A percentile compares a stretch with the other conserved stretches of the same genome.
phyloP scores from a whole-genome alignment of 2,113 vertebrate species.

The Prochilodus magdalenae region DNA sequence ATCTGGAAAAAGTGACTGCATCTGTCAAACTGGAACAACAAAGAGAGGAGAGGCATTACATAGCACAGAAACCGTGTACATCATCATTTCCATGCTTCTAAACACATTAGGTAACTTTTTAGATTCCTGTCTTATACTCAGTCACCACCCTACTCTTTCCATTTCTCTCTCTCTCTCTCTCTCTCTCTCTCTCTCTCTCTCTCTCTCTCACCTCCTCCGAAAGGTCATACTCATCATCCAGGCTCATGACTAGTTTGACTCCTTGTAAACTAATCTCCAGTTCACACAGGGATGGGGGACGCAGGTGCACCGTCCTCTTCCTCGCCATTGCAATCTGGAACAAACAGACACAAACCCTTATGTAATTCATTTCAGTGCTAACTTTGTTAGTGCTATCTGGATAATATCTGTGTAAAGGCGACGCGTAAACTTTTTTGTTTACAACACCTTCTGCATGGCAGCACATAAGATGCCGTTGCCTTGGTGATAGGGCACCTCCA shows the following conservation, averaged over 20 bases:
- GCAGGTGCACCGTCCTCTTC: slow-evolving; percentile 92
- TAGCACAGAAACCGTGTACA: neutral
- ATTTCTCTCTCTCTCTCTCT: slow-evolving; percentile 57
- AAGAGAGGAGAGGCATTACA: neutral
- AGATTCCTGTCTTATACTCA: too few species aligned
- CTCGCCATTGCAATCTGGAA: slow-evolving; percentile 88
- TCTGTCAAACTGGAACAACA: slow-evolving; percentile 81
- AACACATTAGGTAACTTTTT: neutral
- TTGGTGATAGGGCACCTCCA: slow-evolving; percentile 95
- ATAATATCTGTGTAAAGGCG: neutral
- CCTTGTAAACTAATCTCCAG: slow-evolving; percentile 92
- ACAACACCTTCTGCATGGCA: slow-evolving; percentile 93
- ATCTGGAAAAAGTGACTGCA: slow-evolving; percentile 99
- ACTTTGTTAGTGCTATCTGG: neutral
- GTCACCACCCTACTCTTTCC: slow-evolving; percentile 56
- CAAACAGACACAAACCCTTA: neutral
- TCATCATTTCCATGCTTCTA: neutral
- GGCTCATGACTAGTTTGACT: slow-evolving; percentile 90
- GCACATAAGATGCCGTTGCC: slow-evolving; percentile 95
- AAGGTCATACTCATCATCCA: slow-evolving; percentile 81
- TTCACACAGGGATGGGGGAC: slow-evolving; percentile 92
- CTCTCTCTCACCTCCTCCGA: slow-evolving; percentile 76
- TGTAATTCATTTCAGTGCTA: neutral
- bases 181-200: neutral
- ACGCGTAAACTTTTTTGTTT: slow-evolving; percentile 6